Conservation (phyloP, 1,140 invertebrate genomes). For the Dinoponera quadriceps region DNA sequence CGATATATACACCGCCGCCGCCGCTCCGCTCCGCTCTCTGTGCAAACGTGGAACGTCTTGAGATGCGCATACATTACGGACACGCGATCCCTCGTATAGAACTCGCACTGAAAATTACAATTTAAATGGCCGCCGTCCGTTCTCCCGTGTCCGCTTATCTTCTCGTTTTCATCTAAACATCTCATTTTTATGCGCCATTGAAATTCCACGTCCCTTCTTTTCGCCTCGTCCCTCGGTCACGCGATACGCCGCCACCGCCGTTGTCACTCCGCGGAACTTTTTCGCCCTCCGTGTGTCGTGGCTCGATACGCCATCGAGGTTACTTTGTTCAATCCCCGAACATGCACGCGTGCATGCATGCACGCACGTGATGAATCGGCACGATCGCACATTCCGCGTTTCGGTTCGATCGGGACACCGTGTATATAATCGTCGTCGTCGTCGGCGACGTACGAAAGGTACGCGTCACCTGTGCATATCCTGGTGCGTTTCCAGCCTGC, state of each 20-base stretch:
- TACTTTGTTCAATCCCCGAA: conserved; percentile 33
- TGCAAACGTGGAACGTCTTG: conserved; percentile 80
- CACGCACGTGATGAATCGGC: conserved; percentile 46
- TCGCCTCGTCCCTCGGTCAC: conserved; percentile 65
- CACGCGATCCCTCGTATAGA: conserved; percentile 81
- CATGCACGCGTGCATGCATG: neutral
- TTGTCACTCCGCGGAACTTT: conserved; percentile 68
- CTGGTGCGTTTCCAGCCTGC: conserved; percentile 38
- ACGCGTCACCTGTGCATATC: conserved; percentile 64
- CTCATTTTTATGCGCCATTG: conserved; percentile 85
- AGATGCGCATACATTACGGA: conserved; percentile 85
- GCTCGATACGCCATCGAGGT: conserved; percentile 24
- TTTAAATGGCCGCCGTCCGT: conserved; percentile 82
- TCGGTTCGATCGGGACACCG: conserved; percentile 36
- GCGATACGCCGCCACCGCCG: conserved; percentile 64
- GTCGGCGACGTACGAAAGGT: neutral
- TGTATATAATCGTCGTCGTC: conserved; percentile 21
- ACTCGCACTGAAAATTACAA: conserved; percentile 84
- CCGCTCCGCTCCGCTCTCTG: conserved; percentile 56
- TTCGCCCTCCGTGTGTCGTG: conserved; percentile 50
- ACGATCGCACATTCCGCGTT: conserved; percentile 33
- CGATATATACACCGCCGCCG: conserved; percentile 42
- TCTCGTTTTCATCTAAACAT: conserved; percentile 85
- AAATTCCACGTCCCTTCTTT: conserved; percentile 79
- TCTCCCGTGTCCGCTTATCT: conserved; percentile 79